Base-by-base conservation (phyloP, 2,113 vertebrate species). In the Nothoprocta pentlandii region DNA sequence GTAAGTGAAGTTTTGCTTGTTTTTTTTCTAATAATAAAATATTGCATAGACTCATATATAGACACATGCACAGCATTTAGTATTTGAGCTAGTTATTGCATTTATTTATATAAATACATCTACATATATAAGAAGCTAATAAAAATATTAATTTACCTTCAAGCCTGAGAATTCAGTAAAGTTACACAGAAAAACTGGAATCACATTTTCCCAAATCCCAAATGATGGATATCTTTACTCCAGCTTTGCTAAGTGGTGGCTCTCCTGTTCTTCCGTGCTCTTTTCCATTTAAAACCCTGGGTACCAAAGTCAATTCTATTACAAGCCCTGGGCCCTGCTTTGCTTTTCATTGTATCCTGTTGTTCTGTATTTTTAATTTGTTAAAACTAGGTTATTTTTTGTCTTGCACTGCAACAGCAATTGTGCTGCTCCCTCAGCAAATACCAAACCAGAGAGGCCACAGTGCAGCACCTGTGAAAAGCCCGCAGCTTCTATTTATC, bases 1-100 rank as follows among this genome's bases (percentile, higher is more conserved):
- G 20, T 3, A 26, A 75, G 47, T 59, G 61, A 80, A 84, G 13
- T 3, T 61, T 58, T 10, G 41, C 36, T 64, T 7, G 4, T 7
- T 86, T 66, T 79, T 87, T 86, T 66, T 80, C 85, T 75, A 16
- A 23, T 74, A 86, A 75, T 56, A 49, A 63, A 86, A 68, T 17
- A 5, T 76, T 82, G 11, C 9, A 6, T 2, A 86, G 14, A 67
- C 6, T 28, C 41, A 80, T 13, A 21, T 13, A 69, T 17, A n/a
- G 46, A n/a, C 25, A 62, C 9, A n/a, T 12, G 61, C 1, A 30
- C 4, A 44, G 5, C 6, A 2, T 30, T 20, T 87, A 92, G 41
- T 41, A 69, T 28, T 76, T 91, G 70, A 80, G 67, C 10, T 36
- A 47, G 6, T 6, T 53, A 69, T 30, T 62, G 62, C 49, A 82